Evolutionary conservation across 1,140 invertebrate genomes (phyloP).

Genomic region (Reticulitermes speratus): DNA sequence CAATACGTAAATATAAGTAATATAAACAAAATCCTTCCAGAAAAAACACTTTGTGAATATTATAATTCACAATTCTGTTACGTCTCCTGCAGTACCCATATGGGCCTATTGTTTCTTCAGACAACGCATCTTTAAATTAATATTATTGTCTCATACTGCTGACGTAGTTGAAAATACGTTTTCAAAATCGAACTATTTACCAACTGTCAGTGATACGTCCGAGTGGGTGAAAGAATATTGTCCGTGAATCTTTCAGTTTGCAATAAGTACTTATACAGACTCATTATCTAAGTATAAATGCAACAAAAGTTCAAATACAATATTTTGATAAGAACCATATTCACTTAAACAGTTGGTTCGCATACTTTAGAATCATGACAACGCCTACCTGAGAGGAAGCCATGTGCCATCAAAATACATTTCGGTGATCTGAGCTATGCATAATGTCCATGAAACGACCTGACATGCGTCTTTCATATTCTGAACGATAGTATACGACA

Average conservation of each 20-base stretch:
- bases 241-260: no score
- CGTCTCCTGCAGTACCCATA: neutral
- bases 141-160: no score
- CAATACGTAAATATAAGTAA: neutral
- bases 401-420: neutral
- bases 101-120: no score
- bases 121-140: no score
- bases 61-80: neutral
- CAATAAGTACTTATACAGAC: no score
- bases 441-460: conserved; percentile 14
- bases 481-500: conserved; percentile 7
- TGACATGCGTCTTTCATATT: neutral
- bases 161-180: no score
- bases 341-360: neutral
- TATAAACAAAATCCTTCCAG: neutral
- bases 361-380: neutral
- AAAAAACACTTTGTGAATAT: neutral
- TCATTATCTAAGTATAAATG: no score
- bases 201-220: no score
- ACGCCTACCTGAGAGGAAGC: neutral
- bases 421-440: neutral
- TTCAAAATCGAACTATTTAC: no score
- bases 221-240: no score
- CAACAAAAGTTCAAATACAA: neutral
- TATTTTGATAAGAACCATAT: neutral